Conservation (phyloP, 2,888 invertebrate genomes). For the Limnephilus rhombicus region DNA sequence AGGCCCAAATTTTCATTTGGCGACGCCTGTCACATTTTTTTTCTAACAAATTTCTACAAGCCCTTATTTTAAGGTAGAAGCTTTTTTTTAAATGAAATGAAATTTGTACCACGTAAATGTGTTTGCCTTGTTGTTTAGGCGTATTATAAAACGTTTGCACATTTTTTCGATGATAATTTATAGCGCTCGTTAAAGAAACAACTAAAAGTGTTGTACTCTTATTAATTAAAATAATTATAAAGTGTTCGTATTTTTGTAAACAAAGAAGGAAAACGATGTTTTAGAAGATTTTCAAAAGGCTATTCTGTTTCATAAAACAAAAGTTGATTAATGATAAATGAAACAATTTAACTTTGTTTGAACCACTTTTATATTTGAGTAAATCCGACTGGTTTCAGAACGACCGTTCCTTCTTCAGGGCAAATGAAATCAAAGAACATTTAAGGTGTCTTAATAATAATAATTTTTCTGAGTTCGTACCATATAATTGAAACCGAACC, state of each 20-base stretch:
- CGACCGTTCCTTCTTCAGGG: no score
- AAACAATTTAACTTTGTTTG: no score
- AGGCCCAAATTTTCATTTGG: conserved; percentile 46
- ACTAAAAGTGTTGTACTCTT: not conserved
- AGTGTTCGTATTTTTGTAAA: not conserved
- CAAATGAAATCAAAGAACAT: no score
- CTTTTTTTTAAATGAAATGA: not conserved
- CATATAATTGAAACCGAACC: no score
- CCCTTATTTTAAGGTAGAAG: conserved; percentile 12
- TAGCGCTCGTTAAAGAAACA: not conserved
- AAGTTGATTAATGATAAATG: no score
- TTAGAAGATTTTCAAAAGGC: no score
- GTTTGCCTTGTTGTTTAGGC: not conserved
- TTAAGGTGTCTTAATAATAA: no score
- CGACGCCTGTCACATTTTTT: conserved; percentile 36
- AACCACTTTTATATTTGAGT: no score
- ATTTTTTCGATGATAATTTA: not conserved
- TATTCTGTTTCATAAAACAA: no score
- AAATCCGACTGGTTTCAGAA: no score
- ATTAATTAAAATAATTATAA: not conserved
- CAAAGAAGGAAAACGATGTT: not conserved
- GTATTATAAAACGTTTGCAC: not conserved
- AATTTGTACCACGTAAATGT: not conserved
- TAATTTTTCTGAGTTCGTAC: no score
- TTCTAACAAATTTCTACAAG: conserved; percentile 10